phyloP scores from a whole-genome alignment of 2,797 vertebrate species.

The Pelodytes ibericus region DNA sequence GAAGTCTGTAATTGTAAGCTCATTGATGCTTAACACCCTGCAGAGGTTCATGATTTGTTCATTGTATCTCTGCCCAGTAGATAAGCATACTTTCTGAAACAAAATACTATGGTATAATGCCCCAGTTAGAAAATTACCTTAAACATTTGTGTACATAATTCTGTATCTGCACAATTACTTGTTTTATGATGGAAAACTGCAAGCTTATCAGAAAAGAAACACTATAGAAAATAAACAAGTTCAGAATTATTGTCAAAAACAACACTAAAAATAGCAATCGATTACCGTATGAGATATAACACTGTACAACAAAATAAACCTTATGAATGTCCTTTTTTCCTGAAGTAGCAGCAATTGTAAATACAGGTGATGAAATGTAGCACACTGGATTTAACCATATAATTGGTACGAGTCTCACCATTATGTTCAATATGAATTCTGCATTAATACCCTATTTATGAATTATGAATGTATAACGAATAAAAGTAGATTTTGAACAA shows the following conservation, averaged over 20 bases:
- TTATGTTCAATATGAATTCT: too few species aligned
- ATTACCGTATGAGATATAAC: constrained; percentile 36
- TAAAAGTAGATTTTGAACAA: too few species aligned
- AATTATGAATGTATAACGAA: too few species aligned
- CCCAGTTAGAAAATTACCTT: constrained; percentile 32
- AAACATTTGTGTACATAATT: constrained; percentile 37
- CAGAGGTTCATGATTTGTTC: not conserved
- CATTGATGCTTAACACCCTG: not conserved
- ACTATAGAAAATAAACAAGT: constrained; percentile 39
- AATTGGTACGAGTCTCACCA: not conserved
- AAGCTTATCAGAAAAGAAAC: constrained; percentile 9
- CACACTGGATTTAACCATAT: not conserved
- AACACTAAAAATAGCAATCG: constrained; percentile 38
- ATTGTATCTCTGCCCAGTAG: not conserved
- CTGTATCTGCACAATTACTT: constrained; percentile 49
- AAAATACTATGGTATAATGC: constrained; percentile 16
- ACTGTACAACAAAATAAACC: constrained; percentile 18
- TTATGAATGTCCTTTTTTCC: constrained; percentile 23
- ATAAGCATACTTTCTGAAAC: constrained; percentile 17
- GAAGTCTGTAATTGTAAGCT: not conserved
- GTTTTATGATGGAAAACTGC: constrained; percentile 6
- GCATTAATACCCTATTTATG: too few species aligned
- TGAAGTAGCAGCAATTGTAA: constrained; percentile 11
- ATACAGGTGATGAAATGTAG: constrained; percentile 45
- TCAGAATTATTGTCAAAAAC: constrained; percentile 42